Base-by-base conservation (phyloP, 2,888 invertebrate species). In the Oscheius sp. region DNA sequence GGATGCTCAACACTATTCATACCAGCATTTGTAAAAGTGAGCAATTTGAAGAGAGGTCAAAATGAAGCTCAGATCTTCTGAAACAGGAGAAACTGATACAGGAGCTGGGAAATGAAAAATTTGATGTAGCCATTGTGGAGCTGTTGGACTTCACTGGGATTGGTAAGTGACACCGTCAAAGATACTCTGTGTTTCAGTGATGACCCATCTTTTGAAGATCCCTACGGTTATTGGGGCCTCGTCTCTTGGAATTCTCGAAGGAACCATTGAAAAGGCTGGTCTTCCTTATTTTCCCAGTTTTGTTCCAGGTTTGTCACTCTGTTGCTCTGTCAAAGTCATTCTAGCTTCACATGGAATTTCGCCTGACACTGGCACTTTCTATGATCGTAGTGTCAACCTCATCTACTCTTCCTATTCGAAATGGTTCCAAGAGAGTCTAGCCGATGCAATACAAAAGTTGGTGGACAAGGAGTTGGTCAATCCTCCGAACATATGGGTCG, bases 141-240 rank as follows among this genome's bases (percentile, higher is more conserved):
- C 33, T 73, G 21, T 51, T 73, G 32, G 73, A 73, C 37, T 73
- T 73, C 32, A 33, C 73, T n/a, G 73, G 58, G 9, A n/a, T 73
- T 2, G 58, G 73, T 73, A 21, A 33, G 51, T 13, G 11, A 5
- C 2, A 21, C 11, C 4, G 13, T 33, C 3, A 3, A 5, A 1
- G 21, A 2, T 21, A 29, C 5, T 55, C 1, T 10, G 11, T 37
- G 35, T 37, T 2, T 21, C 29, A 73, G 73, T 50, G 1, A 37
- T 63, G 32, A 48, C 59, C 4, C 57, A 73, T 55, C 13, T 42
- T 11, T 32, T 73, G n/a, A 29, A 62, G 1, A 55, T 73, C 42
- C 55, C 53, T 7, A 42, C 62, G 2, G 59, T 73, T n/a, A 57
- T 73, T 37, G 73, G 73, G 1, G 73, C 55, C 33, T 59, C 57